Percentiles rank a stretch among this genome's conserved stretches.
These are phyloP conservation scores for Erebia aethiops DNA, from an alignment of 2,888 invertebrate genomes.

Conservation along the genomic window DNA sequence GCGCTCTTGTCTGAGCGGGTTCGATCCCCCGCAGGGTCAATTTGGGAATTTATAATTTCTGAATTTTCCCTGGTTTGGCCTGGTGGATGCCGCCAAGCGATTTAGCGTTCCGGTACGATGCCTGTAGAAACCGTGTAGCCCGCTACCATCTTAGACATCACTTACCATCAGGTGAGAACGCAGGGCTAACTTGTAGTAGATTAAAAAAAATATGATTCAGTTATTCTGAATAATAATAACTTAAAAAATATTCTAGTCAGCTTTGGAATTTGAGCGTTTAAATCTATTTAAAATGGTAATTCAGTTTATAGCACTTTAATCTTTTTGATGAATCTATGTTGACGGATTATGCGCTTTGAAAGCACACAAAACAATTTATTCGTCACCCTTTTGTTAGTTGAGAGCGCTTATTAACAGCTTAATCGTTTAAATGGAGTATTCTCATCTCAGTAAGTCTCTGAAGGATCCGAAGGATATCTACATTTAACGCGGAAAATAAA, in stretches of 20 bases:
- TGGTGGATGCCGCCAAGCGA: too few relatives aligned
- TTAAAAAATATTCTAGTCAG: neutral
- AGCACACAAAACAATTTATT: slow-evolving; percentile 68
- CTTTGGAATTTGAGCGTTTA: neutral
- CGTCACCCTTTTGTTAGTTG: slow-evolving; percentile 71
- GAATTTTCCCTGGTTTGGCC: too few relatives aligned
- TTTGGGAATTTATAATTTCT: too few relatives aligned
- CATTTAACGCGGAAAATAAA: slow-evolving; percentile 38
- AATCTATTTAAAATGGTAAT: neutral
- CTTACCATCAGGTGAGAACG: too few relatives aligned
- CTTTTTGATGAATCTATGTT: slow-evolving; percentile 41
- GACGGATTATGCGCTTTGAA: slow-evolving; percentile 52
- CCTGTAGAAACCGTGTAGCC: too few relatives aligned
- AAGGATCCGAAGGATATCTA: slow-evolving; percentile 37
- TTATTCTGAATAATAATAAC: too few relatives aligned
- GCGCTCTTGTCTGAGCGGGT: too few relatives aligned
- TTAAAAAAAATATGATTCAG: too few relatives aligned
- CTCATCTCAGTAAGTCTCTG: slow-evolving; percentile 40
- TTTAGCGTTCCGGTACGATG: too few relatives aligned
- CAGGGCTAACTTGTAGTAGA: too few relatives aligned
- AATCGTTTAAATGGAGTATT: slow-evolving; percentile 71
- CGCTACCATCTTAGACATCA: too few relatives aligned
- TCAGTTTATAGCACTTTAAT: slow-evolving; percentile 17
- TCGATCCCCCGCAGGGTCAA: too few relatives aligned
- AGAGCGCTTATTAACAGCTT: slow-evolving; percentile 72